Conservation (phyloP, 2,888 invertebrate genomes). For the Tinea pellionella region DNA sequence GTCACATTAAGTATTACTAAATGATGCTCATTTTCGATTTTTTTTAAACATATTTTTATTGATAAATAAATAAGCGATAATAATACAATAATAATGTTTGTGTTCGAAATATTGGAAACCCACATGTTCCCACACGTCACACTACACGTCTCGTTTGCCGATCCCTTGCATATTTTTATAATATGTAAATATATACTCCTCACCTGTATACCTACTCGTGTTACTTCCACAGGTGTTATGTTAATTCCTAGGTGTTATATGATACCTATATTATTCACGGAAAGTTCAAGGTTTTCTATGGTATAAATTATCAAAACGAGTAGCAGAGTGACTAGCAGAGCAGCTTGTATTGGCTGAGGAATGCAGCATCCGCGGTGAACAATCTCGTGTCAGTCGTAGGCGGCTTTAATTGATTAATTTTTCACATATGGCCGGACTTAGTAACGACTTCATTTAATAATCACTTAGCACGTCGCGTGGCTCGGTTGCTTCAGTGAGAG, state of each 20-base stretch:
- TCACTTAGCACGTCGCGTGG: background rate
- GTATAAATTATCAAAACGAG: no score
- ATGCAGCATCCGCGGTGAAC: background rate
- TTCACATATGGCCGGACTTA: background rate
- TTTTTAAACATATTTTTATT: no score
- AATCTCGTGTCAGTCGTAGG: slow-evolving; percentile 8
- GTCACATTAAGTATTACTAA: no score
- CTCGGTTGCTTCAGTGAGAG: background rate
- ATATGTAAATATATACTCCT: background rate
- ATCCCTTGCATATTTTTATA: no score
- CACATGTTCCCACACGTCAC: no score
- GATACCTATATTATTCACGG: background rate
- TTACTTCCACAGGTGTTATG: background rate
- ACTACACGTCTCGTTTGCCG: no score
- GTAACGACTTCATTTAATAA: slow-evolving; percentile 10
- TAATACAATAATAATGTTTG: no score
- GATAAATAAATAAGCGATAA: no score
- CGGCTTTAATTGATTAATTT: slow-evolving; percentile 2
- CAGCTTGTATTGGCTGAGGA: background rate
- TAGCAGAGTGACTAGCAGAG: no score
- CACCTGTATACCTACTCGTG: no score
- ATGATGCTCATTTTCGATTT: no score
- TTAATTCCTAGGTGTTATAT: background rate
- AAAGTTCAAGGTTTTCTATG: background rate
- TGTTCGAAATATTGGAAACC: no score